These are phyloP conservation scores for Cyphomyrmex costatus DNA, from an alignment of 1,140 invertebrate genomes.

Conservation along the genomic window DNA sequence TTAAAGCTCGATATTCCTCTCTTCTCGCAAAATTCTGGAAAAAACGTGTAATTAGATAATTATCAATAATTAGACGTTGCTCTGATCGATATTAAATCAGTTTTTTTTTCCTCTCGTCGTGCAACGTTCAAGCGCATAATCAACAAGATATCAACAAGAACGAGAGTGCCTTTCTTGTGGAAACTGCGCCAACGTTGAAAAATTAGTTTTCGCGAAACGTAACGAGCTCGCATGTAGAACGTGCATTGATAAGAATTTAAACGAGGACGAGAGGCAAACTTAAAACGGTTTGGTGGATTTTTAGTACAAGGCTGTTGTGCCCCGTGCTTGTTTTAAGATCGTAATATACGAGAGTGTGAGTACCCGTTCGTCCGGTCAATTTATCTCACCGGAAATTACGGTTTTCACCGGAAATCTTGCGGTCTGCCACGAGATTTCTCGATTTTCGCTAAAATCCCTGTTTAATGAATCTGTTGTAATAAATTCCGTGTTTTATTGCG, in stretches of 20 bases:
- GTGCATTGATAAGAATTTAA: constrained; percentile 41
- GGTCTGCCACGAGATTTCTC: constrained; percentile 54
- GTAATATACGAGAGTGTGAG: constrained; percentile 12
- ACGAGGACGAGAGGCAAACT: constrained; percentile 38
- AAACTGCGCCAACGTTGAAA: constrained; percentile 2
- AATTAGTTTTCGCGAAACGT: neutral
- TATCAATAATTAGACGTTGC: neutral
- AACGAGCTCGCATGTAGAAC: neutral
- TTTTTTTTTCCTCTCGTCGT: neutral
- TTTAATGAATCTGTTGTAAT: neutral
- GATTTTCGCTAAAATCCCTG: constrained; percentile 12
- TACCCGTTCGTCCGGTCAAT: constrained; percentile 61
- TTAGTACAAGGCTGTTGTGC: constrained; percentile 64
- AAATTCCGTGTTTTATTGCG: neutral
- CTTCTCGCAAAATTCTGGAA: neutral
- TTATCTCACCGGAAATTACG: constrained; percentile 75
- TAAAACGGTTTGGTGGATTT: constrained; percentile 69
- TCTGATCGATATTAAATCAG: neutral
- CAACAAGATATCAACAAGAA: neutral
- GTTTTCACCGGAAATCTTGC: constrained; percentile 73
- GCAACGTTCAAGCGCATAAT: neutral
- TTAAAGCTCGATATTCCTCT: neutral
- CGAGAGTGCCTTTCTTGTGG: neutral
- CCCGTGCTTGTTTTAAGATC: constrained; percentile 34
- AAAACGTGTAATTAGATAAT: constrained; percentile 16